Evolutionary conservation across 2,113 vertebrate genomes (phyloP).

Genomic region (Sceloporus tristichus): DNA sequence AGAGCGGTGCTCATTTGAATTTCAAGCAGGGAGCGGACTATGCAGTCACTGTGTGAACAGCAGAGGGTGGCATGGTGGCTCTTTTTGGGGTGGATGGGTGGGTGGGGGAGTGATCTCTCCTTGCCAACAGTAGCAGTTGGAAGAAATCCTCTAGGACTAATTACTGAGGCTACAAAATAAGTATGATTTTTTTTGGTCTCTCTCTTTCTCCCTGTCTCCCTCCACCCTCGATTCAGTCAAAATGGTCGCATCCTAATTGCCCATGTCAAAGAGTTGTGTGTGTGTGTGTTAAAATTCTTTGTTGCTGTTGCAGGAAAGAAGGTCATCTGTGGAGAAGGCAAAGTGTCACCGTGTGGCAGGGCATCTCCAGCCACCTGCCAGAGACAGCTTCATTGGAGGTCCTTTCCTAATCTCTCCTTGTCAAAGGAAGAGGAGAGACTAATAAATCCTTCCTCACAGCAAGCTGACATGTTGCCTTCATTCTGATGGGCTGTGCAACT

Average conservation of each 20-base stretch:
- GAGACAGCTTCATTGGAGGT: slow-evolving; percentile 45
- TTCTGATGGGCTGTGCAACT: slow-evolving; percentile 57
- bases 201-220: neutral
- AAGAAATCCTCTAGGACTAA: slow-evolving; percentile 84
- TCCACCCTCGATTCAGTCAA: slow-evolving; percentile 49
- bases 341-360: slow-evolving; percentile 47
- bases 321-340: slow-evolving; percentile 67
- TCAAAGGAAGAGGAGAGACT: slow-evolving; percentile 47
- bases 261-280: slow-evolving; percentile 54
- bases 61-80: slow-evolving; percentile 53
- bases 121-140: slow-evolving; percentile 74
- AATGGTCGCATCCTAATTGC: slow-evolving; percentile 71
- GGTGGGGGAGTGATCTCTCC: slow-evolving; percentile 37
- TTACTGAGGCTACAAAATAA: slow-evolving; percentile 82
- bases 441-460: slow-evolving; percentile 69
- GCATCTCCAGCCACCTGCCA: slow-evolving; percentile 48
- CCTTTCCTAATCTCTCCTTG: slow-evolving; percentile 54
- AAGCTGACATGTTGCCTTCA: slow-evolving; percentile 28
- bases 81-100: neutral
- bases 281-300: slow-evolving; percentile 56
- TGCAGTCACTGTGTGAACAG: slow-evolving; percentile 13
- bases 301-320: slow-evolving; percentile 57
- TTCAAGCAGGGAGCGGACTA: slow-evolving; percentile 80
- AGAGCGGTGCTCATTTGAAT: slow-evolving; percentile 82
- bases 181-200: slow-evolving; percentile 69